Base-by-base conservation (phyloP, 2,888 invertebrate species). In the Cyrtodaria siliqua region DNA sequence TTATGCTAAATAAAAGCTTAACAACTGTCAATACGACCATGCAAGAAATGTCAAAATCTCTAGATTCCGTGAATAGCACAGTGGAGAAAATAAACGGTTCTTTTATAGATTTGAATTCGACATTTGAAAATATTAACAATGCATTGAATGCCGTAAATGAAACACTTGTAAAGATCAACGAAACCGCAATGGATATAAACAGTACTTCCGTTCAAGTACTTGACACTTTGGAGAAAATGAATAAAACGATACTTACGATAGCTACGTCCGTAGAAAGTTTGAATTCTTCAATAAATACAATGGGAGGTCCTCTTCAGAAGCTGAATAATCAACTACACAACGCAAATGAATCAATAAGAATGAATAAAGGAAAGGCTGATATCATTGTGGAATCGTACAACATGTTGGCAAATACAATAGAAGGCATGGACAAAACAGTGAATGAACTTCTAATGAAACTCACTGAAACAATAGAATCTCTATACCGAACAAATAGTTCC, bases 331-430 rank as follows among this genome's bases (percentile, higher is more conserved):
- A 62, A 44, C 20, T 77, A 0, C 42, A 68, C 20, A 77, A 77
- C 38, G 55, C 67, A n/a, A 73, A 77, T 42, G 67, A 70, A 57
- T 66, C 79, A n/a, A 9, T 79, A 38, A 33, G 62, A 53, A 49
- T 67, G 18, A 33, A 62, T 12, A 49, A 66, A 9, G 61, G 57
- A 18, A 66, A 74, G 57, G 26, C 64, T 23, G 53, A 67, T 4
- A 70, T 67, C 49, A 44, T 61, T 1, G 38, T 18, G 1, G 57
- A 73, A 27, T 73, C 79, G 2, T 62, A 53, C 24, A 42, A 29
- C 20, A 61, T 73, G 38, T 26, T 79, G 24, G 42, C 52, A 12
- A 29, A 55, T 18, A 67, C 79, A 12, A 26, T 79, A 16, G 9
- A 12, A 14, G 42, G 59, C 20, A 57, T 69, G 20, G 49, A 68